A percentile compares a stretch with the other conserved stretches of the same genome.
Conservation (phyloP, 2,888 invertebrate genomes). For the Machimus rusticus region DNA sequence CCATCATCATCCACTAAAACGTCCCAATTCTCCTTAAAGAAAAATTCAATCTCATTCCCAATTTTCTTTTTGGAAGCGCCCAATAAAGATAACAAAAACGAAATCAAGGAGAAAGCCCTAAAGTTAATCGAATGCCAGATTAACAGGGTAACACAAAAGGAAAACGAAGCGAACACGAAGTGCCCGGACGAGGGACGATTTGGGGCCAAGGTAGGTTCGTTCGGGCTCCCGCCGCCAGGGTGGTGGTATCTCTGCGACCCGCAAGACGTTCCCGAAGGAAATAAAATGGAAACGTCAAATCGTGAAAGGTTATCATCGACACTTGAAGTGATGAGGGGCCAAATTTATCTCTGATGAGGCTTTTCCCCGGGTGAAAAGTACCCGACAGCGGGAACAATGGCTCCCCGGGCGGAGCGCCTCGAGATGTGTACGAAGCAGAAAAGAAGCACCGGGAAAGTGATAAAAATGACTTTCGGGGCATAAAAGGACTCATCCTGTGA, state of each 20-base stretch:
- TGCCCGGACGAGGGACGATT: background rate
- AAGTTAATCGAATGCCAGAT: slow-evolving; percentile 39
- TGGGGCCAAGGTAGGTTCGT: background rate
- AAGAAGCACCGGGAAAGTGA: slow-evolving; percentile 16
- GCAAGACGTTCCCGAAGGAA: slow-evolving; percentile 1
- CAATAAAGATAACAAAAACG: slow-evolving; percentile 40
- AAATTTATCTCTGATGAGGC: slow-evolving; percentile 40
- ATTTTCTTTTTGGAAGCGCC: slow-evolving; percentile 37
- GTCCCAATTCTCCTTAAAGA: slow-evolving; percentile 12
- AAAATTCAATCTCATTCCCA: slow-evolving; percentile 38
- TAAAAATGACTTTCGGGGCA: slow-evolving; percentile 10
- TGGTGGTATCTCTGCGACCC: slow-evolving; percentile 14
- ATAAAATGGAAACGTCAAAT: slow-evolving; percentile 40
- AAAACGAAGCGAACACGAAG: slow-evolving; percentile 10
- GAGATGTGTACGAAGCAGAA: slow-evolving; percentile 1
- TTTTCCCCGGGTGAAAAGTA: slow-evolving; percentile 27
- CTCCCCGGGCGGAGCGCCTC: background rate
- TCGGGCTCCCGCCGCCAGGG: background rate
- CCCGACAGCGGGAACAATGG: slow-evolving; percentile 34
- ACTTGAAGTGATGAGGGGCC: slow-evolving; percentile 38
- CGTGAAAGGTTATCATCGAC: slow-evolving; percentile 39
- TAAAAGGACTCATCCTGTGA: slow-evolving; percentile 32
- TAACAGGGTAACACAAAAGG: slow-evolving; percentile 39
- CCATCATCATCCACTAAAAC: background rate
- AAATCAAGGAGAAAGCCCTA: slow-evolving; percentile 38